Conservation (phyloP, 1,140 invertebrate genomes). For the Lasioglossum albipes region DNA sequence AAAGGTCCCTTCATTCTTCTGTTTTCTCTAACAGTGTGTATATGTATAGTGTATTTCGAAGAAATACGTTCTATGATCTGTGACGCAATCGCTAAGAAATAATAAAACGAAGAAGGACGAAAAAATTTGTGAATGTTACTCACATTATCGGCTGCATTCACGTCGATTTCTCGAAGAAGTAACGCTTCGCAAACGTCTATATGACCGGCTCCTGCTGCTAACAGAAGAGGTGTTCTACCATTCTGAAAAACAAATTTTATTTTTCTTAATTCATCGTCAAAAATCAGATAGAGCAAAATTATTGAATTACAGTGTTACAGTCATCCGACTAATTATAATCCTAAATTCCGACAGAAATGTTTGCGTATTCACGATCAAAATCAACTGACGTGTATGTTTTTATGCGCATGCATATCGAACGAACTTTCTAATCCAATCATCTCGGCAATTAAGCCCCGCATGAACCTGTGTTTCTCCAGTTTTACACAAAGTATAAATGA, state of each 20-base stretch:
- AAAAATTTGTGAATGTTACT: conserved; percentile 52
- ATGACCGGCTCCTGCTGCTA: conserved; percentile 70
- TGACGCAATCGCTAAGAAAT: background rate
- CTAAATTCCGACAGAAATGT: no score
- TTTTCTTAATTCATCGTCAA: no score
- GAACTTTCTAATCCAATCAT: no score
- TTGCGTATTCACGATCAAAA: no score
- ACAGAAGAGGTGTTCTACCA: conserved; percentile 62
- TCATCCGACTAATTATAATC: no score
- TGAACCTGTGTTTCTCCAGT: no score
- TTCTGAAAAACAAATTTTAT: conserved; percentile 56
- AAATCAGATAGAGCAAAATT: no score
- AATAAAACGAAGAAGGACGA: background rate
- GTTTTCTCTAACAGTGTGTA: background rate
- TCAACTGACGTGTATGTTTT: no score
- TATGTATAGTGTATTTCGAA: background rate
- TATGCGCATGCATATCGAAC: no score
- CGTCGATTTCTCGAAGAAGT: conserved; percentile 64
- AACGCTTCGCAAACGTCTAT: conserved; percentile 65
- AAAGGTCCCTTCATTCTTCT: background rate
- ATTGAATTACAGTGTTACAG: no score
- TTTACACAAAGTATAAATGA: no score
- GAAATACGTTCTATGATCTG: background rate
- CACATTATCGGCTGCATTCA: conserved; percentile 69
- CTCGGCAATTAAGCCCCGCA: no score